phyloP scores from a whole-genome alignment of 1,140 invertebrate species.

The Drosophila ananassae region DNA sequence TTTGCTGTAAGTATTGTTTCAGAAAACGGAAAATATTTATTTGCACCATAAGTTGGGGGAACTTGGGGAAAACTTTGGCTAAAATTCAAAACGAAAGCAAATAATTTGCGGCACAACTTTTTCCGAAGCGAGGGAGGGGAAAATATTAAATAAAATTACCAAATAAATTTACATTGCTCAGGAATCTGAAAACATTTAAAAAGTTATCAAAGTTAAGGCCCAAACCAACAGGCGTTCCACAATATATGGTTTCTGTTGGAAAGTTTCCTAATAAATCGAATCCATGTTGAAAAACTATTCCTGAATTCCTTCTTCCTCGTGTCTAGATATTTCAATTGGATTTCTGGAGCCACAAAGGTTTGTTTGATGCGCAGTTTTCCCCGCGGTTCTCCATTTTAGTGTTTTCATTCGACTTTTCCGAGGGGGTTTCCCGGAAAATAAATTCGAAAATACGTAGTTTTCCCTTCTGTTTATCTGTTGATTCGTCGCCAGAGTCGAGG shows the following conservation, averaged over 20 bases:
- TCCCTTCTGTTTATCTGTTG: slow-evolving; percentile 36
- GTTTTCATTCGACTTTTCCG: slow-evolving; percentile 15
- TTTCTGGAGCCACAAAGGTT: slow-evolving; percentile 40
- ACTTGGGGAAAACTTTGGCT: slow-evolving; percentile 19
- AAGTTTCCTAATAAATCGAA: slow-evolving; percentile 50
- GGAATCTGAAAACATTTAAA: slow-evolving; percentile 41
- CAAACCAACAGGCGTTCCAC: background rate
- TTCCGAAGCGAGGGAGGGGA: background rate
- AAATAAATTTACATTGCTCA: slow-evolving; percentile 41
- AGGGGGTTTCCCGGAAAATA: slow-evolving; percentile 21
- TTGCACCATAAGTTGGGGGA: background rate
- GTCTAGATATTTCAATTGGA: slow-evolving; percentile 30
- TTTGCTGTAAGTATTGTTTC: slow-evolving; percentile 15
- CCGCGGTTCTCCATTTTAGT: slow-evolving; percentile 20
- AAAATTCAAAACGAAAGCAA: slow-evolving; percentile 24
- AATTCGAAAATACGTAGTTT: slow-evolving; percentile 35
- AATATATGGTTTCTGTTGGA: slow-evolving; percentile 1
- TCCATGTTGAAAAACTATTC: slow-evolving; percentile 31
- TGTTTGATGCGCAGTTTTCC: slow-evolving; percentile 35
- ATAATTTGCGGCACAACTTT: slow-evolving; percentile 26
- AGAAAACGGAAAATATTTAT: slow-evolving; percentile 25
- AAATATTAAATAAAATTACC: slow-evolving; percentile 54
- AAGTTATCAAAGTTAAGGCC: slow-evolving; percentile 31
- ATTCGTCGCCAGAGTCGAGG: slow-evolving; percentile 13
- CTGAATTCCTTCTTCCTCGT: slow-evolving; percentile 3